These are phyloP conservation scores for Sylvia atricapilla DNA, from an alignment of 2,113 vertebrate species.

Conservation along the genomic window DNA sequence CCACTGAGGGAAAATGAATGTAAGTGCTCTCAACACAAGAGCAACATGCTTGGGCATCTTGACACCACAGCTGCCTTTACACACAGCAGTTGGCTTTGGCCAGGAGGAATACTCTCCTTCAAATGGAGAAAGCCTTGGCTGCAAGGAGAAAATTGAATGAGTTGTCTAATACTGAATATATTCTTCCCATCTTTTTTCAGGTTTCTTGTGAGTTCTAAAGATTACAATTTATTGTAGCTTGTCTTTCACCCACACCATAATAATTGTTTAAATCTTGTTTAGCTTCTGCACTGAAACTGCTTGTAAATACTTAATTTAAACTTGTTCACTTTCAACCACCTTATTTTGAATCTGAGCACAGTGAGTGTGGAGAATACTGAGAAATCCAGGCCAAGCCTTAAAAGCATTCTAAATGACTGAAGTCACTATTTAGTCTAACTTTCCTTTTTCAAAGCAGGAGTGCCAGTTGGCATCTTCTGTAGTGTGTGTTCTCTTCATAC, in stretches of 20 bases:
- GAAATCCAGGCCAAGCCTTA: conserved; percentile 42
- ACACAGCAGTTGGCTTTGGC: not conserved
- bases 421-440: conserved; percentile 69
- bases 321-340: not conserved
- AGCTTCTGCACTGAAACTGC: not conserved
- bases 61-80: not conserved
- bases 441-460: not conserved
- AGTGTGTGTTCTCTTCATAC: not conserved
- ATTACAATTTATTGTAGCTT: not conserved
- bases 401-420: conserved; percentile 65
- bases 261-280: not conserved
- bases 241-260: not conserved
- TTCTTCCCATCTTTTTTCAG: not conserved
- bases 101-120: not conserved
- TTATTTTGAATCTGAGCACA: not conserved
- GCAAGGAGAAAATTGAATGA: not conserved
- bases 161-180: not conserved
- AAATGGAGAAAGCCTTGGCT: not conserved
- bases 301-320: not conserved
- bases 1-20: not conserved
- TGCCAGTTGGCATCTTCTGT: conserved; percentile 47
- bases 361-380: not conserved
- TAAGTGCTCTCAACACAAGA: not conserved
- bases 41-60: not conserved
- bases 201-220: not conserved